Base-by-base conservation (phyloP, 2,888 invertebrate genomes). In the Xylocampa areola region DNA sequence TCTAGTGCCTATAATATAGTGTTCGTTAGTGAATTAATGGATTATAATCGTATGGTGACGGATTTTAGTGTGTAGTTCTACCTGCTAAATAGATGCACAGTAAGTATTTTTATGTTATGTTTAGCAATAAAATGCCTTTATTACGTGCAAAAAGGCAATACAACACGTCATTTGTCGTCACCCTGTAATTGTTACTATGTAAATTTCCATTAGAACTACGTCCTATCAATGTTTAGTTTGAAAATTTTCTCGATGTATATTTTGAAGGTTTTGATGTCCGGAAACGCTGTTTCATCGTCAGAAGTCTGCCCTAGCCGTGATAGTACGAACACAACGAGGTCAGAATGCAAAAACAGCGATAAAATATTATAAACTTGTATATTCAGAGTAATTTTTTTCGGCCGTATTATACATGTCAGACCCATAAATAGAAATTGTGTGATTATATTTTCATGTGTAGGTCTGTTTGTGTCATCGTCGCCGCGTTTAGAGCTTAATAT, bases 71-170 rank as follows among this genome's bases (percentile, higher is more conserved):
- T 73, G 68, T 75, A 68, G 66, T 81, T 76, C 70, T 71, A 76
- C 79, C 72, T 80, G 80, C 73, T 81, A 79, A 77, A 81, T 91
- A 88, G 84, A 92, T 91, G 92, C 86, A 91, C 84, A 81, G 92
- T 92, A 86, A 77, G 91, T 89, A 85, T 73, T 81, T 84, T 80
- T 68, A 55, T 67, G 37, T 52, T 73, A 64, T 65, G 66, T 79
- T 75, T 75, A 54, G 35, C 52, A 37, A 8, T 62, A 37, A 54
- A 58, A 35, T 37, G 44, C 11, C 11, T 25, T 11, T 39, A 37
- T 45, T 52, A 51, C 68, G 30, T 43, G 4, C 43, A 40, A 57
- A 59, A 49, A 47, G 8, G 29, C 4, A 40, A 25, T 50, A 33
- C 3, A 50, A 50, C 37, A 50, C 50, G 36, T 60, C 40, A 49